Evolutionary conservation across 2,113 vertebrate species (phyloP).

Genomic region (Anthoscopus minutus): DNA sequence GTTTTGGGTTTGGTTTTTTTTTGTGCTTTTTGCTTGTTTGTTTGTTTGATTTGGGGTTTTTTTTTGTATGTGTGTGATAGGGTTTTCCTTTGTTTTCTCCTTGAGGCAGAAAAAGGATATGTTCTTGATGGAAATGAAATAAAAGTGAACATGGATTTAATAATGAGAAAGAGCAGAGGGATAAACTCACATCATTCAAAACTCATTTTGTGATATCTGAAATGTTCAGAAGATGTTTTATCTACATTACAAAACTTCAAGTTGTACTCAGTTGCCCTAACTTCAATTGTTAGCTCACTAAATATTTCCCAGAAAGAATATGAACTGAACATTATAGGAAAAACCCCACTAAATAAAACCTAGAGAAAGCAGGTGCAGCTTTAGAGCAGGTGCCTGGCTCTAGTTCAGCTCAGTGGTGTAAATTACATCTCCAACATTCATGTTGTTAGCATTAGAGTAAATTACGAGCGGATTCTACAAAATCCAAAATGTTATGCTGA

Average conservation of each 20-base stretch:
- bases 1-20: background rate
- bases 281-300: background rate
- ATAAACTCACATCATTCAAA: slow-evolving; percentile 22
- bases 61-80: background rate
- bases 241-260: background rate
- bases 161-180: background rate
- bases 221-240: background rate
- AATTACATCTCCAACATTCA: slow-evolving; percentile 13
- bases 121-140: background rate
- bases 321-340: slow-evolving; percentile 49
- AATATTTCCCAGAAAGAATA: slow-evolving; percentile 21
- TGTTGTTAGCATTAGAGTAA: background rate
- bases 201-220: background rate
- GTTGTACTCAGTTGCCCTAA: background rate
- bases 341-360: slow-evolving; percentile 10
- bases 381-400: background rate
- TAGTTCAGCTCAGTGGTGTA: background rate
- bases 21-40: background rate
- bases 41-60: background rate
- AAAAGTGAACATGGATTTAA: background rate
- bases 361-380: slow-evolving; percentile 49
- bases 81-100: background rate
- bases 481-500: background rate
- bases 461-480: background rate
- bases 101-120: background rate